Conservation (phyloP, 1,140 invertebrate genomes). For the Lamellibrachia luymesi region DNA sequence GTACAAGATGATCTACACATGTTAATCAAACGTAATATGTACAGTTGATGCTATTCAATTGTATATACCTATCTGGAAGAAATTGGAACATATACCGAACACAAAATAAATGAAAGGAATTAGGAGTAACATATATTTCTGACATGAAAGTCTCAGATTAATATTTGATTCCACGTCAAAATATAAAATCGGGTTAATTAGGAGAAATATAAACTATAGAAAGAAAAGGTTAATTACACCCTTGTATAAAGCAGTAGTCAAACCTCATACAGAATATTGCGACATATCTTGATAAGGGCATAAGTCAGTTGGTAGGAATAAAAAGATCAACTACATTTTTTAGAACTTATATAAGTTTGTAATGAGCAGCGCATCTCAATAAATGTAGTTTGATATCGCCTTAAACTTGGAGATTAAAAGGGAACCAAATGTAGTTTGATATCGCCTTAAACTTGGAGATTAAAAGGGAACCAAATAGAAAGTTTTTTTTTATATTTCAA, state of each 20-base stretch:
- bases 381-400: no score
- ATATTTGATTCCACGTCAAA: neutral
- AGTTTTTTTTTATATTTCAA: no score
- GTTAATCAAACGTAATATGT: no score
- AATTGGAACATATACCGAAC: neutral
- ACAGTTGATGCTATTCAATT: no score
- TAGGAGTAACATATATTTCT: neutral
- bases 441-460: no score
- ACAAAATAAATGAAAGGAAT: neutral
- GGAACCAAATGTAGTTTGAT: no score
- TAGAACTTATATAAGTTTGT: no score
- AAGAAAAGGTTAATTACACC: neutral
- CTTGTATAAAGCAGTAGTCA: neutral
- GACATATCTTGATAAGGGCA: neutral
- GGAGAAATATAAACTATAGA: neutral
- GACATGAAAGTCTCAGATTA: neutral
- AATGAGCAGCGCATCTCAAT: no score
- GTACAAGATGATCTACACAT: no score
- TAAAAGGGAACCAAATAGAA: no score
- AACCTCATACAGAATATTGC: neutral
- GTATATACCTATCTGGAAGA: neutral
- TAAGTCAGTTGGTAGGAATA: neutral
- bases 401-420: no score
- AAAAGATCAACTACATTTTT: neutral
- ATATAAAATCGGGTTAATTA: neutral